Conservation (phyloP, 2,113 vertebrate species). For the Onychorhynchus coronatus region DNA sequence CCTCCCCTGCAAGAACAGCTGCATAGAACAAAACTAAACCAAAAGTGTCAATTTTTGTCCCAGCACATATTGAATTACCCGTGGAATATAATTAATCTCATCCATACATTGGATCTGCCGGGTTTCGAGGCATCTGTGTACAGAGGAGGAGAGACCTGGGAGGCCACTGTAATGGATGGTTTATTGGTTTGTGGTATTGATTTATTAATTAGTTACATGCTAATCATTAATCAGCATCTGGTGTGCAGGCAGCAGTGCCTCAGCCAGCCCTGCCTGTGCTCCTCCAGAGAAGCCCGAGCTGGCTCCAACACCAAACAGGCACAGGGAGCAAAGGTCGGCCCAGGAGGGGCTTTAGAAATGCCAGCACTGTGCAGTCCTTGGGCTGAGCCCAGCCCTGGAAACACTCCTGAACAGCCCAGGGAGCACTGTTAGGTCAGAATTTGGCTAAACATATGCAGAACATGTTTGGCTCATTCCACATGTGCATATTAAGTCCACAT, state of each 20-base stretch:
- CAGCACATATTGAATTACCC: neutral
- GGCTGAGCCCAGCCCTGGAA: neutral
- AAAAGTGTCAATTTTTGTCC: neutral
- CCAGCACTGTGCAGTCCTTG: neutral
- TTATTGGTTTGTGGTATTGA: neutral
- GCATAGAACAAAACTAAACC: neutral
- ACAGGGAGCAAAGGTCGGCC: neutral
- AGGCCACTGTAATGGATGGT: neutral
- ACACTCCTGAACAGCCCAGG: neutral
- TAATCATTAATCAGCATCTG: neutral
- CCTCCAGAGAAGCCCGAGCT: neutral
- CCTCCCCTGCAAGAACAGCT: neutral
- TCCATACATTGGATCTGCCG: neutral
- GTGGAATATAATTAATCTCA: neutral
- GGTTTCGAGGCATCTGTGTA: neutral
- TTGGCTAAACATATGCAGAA: slow-evolving; percentile 6
- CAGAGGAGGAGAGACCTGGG: neutral
- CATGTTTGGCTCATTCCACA: neutral
- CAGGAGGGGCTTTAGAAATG: neutral
- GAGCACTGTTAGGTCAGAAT: neutral
- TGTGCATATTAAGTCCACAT: neutral
- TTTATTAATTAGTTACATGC: slow-evolving; percentile 1
- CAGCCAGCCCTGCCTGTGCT: neutral
- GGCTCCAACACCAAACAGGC: neutral
- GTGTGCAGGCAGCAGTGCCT: neutral